Evolutionary conservation across 2,888 invertebrate species (phyloP), one percentile per base, ranked within the genome.

Genomic region (Pachymerium ferrugineum): DNA sequence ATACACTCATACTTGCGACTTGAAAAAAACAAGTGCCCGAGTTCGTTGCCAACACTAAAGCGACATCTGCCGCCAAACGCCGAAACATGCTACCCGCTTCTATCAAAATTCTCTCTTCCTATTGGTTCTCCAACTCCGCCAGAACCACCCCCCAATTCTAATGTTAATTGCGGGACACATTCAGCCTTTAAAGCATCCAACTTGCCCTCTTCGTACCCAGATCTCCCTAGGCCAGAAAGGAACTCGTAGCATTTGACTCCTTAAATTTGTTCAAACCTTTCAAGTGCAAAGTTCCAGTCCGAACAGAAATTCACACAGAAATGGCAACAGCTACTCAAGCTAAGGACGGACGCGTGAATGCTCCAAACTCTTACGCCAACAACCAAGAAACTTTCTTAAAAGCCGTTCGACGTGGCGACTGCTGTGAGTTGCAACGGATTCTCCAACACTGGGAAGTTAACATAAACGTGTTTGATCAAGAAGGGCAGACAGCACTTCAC

Each of bases 401-500:
- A 72, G 82, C 82, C 3, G 81, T 83, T 1, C 76, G 79, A 5
- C 80, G 80, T 73, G 82, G 82, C 12, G 81, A 83, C 76, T 79
- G 78, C 16, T 76, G 75, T 3, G 81, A 81, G 70, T 77, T 83
- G 30, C 78, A 80, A 74, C 77, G 79, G 42, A 78, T 83, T 31
- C 77, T 83, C 68, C 81, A 82, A 74, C 79, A 80, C 28, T 77
- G 79, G 54, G 80, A 80, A 14, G 78, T 83, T 14, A 82, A 83
- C 77, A 79, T 83, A 28, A 82, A 83, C 77, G 76, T 80, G 28
- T 82, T 80, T 76, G 83, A 83, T 77, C 78, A 78, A 30, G 82
- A 83, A 72, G 83, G 83, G 2, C 82, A 83, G 77, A 83, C 83
- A 8, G 81, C 82, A 0, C 78, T 83, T 0, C 83, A 83, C 76